phyloP scores from a whole-genome alignment of 2,113 vertebrate species.

The Solea solea region DNA sequence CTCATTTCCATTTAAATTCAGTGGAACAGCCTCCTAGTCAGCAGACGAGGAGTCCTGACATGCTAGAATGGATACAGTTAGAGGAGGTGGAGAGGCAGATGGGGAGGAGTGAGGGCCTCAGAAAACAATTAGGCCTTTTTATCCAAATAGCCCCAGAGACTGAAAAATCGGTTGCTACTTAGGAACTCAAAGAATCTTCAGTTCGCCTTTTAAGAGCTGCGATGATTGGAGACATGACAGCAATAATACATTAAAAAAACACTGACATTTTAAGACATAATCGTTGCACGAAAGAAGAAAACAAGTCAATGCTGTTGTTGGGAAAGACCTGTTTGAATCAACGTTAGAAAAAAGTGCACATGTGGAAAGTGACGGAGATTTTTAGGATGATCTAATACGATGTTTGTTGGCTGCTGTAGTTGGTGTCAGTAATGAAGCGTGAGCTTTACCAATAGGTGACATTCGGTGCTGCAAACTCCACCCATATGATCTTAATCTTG shows the following conservation, averaged over 20 bases:
- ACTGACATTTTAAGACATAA: not conserved
- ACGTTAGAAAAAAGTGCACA: not conserved
- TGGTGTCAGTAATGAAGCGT: not conserved
- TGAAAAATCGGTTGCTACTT: slow-evolving; percentile 1
- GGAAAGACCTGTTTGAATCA: no score
- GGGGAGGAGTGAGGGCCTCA: not conserved
- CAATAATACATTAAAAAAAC: not conserved
- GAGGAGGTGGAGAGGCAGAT: slow-evolving; percentile 3
- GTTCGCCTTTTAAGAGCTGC: not conserved
- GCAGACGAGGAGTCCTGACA: slow-evolving; percentile 11
- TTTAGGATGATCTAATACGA: not conserved
- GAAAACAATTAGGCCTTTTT: slow-evolving; percentile 30
- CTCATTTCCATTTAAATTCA: slow-evolving; percentile 7
- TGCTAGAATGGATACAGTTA: slow-evolving; percentile 1
- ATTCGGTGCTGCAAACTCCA: slow-evolving; percentile 9
- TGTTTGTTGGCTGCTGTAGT: not conserved
- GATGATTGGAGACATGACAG: not conserved
- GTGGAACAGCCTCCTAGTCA: slow-evolving; percentile 21
- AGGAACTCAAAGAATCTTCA: slow-evolving; percentile 3
- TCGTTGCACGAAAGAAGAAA: not conserved
- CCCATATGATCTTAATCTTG: not conserved
- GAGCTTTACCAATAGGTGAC: slow-evolving; percentile 2
- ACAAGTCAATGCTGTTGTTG: no score
- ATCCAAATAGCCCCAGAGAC: slow-evolving; percentile 11
- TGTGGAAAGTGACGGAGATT: not conserved